Evolutionary conservation across 2,888 invertebrate species (phyloP), one percentile per base, ranked within the genome.

Genomic region (Xanthorhoe designata): DNA sequence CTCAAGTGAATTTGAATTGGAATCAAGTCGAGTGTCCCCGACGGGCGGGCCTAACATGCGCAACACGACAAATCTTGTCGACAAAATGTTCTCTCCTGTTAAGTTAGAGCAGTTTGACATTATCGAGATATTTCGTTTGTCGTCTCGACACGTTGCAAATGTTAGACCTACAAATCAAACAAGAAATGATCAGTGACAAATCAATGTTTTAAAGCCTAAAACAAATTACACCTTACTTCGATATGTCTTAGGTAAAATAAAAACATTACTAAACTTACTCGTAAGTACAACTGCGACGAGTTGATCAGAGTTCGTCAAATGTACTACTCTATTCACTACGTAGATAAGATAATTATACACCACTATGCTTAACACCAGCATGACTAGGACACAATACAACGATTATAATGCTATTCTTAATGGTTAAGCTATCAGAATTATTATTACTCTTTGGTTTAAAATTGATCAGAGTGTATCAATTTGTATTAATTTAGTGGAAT

Each of bases 371-470:
- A 61, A 29, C 60, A 67, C 61, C 69, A 61, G 66, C 60, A 61
- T 72, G 72, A 72, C 70, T 72, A 72, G 70, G 69, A 61, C 69
- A 67, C 63, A 64, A 68, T 65, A 67, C 67, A 69, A 67, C 66
- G 62, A 29, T 63, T 62, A 66, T 55, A 68, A 66, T 52, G 57
- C 60, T 71, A 68, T 57, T 42, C 61, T 59, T 70, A 70, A 50
- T 32, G 59, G 42, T 50, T 64, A 61, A 53, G 61, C 56, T 70
- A 65, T 68, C 56, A 61, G 57, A 65, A 63, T 60, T 59, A 54
- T 58, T 59, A 62, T 64, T 42, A 42, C 38, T 73, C 73, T 73
- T 73, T 73, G 73, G 73, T 68, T 64, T 63, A n/a, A 59, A 47
- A 51, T 47, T 63, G 56, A 64, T 38, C 18, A 18, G 64, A 52